phyloP scores from a whole-genome alignment of 2,888 invertebrate genomes.

The Limenitis camilla region DNA sequence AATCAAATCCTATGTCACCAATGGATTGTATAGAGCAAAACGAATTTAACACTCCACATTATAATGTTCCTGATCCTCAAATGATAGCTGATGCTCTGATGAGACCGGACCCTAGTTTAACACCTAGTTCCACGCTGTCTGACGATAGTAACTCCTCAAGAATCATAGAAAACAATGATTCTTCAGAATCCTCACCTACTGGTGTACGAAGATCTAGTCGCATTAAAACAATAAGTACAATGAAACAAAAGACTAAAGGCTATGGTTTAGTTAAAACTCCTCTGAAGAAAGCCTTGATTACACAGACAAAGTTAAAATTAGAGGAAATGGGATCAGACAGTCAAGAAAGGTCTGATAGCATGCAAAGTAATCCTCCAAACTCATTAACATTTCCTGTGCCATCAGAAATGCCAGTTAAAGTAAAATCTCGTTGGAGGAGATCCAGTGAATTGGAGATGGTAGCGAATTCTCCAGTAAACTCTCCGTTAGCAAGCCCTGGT shows the following conservation, averaged over 20 bases:
- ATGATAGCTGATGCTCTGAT: conserved; percentile 38
- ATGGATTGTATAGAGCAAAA: conserved; percentile 46
- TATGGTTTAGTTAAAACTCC: conserved; percentile 77
- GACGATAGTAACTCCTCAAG: conserved; percentile 67
- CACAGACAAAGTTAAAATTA: conserved; percentile 68
- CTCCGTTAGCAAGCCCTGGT: conserved; percentile 57
- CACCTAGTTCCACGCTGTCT: conserved; percentile 62
- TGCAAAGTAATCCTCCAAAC: conserved; percentile 43
- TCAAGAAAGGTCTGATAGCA: conserved; percentile 50
- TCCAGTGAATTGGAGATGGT: conserved; percentile 84
- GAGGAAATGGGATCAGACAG: conserved; percentile 77
- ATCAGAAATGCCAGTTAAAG: conserved; percentile 82
- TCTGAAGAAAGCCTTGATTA: conserved; percentile 62
- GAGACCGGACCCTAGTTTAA: conserved; percentile 63
- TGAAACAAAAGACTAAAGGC: conserved; percentile 79
- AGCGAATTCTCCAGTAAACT: conserved; percentile 54
- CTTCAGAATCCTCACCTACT: conserved; percentile 65
- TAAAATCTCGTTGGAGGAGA: conserved; percentile 85
- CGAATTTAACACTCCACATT: conserved; percentile 38
- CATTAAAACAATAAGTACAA: conserved; percentile 82
- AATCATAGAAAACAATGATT: conserved; percentile 58
- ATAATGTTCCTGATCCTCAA: conserved; percentile 45
- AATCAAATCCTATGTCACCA: conserved; percentile 32
- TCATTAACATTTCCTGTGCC: conserved; percentile 63
- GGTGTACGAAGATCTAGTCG: conserved; percentile 83